phyloP scores from a whole-genome alignment of 1,140 invertebrate genomes.

The Meteorus sp. region DNA sequence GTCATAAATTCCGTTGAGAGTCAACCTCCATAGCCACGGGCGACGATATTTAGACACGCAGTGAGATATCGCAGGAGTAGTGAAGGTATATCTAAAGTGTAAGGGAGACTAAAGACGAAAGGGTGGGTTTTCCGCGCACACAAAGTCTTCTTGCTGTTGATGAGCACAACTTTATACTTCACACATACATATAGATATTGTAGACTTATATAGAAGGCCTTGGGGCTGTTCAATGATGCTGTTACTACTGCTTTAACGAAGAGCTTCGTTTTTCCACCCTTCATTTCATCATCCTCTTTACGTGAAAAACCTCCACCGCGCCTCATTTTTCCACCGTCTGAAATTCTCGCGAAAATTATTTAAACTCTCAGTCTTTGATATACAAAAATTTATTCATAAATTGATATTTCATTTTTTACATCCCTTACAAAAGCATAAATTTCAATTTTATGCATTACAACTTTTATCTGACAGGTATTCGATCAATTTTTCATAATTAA shows the following conservation, averaged over 20 bases:
- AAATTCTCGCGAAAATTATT: constrained; percentile 38
- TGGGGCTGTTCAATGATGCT: constrained; percentile 31
- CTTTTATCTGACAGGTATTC: too few species aligned
- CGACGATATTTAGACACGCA: constrained; percentile 40
- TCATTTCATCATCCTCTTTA: neutral
- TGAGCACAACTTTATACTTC: too few species aligned
- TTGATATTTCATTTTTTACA: too few species aligned
- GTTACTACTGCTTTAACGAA: constrained; percentile 46
- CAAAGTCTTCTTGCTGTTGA: neutral
- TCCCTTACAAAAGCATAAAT: too few species aligned
- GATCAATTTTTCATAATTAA: too few species aligned
- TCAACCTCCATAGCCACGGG: constrained; percentile 31
- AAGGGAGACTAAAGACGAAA: too few species aligned
- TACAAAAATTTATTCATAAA: too few species aligned
- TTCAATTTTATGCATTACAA: too few species aligned
- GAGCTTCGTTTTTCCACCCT: constrained; percentile 23
- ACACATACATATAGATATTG: too few species aligned
- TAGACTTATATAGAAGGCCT: too few species aligned
- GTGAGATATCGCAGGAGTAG: constrained; percentile 24
- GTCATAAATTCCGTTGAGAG: constrained; percentile 30
- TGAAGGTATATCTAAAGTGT: neutral
- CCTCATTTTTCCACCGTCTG: neutral
- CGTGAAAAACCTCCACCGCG: neutral
- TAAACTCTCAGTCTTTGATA: constrained; percentile 36
- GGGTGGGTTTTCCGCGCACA: neutral